A percentile compares a stretch with the other conserved stretches of the same genome.
These are phyloP conservation scores for Ornithoptera priamus DNA, from an alignment of 2,888 invertebrate genomes.

Conservation along the genomic window DNA sequence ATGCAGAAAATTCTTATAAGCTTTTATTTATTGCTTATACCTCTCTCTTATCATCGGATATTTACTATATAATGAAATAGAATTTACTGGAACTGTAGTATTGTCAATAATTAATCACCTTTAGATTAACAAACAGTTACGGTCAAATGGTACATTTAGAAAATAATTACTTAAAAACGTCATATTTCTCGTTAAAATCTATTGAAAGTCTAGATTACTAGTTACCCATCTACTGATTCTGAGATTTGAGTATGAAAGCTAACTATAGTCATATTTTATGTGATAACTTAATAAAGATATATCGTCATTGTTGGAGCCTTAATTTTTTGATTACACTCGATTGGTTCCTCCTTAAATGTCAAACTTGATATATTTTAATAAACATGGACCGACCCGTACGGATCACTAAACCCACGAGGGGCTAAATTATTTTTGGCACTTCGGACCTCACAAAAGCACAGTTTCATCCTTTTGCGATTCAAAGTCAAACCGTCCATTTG, in stretches of 20 bases:
- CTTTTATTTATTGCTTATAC: too few relatives aligned
- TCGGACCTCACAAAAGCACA: conserved; percentile 20
- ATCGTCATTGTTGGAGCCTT: not conserved
- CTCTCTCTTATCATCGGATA: too few relatives aligned
- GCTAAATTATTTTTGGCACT: conserved; percentile 30
- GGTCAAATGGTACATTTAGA: not conserved
- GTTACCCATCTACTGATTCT: too few relatives aligned
- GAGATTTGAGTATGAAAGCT: too few relatives aligned
- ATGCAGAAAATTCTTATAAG: too few relatives aligned
- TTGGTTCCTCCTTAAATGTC: conserved; percentile 23
- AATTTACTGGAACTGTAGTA: conserved; percentile 4
- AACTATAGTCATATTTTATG: too few relatives aligned
- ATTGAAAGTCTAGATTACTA: too few relatives aligned
- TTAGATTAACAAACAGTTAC: not conserved
- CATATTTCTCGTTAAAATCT: not conserved
- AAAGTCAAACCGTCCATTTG: conserved; percentile 2
- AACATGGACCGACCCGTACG: conserved; percentile 15
- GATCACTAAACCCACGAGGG: conserved; percentile 27
- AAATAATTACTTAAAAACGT: not conserved
- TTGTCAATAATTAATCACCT: not conserved
- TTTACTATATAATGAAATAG: not conserved
- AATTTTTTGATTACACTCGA: conserved; percentile 8
- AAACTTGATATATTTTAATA: conserved; percentile 23
- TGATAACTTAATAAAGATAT: not conserved
- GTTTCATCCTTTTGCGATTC: not conserved